These are phyloP conservation scores for Podarcis cretensis DNA, from an alignment of 2,113 vertebrate genomes.

Conservation along the genomic window DNA sequence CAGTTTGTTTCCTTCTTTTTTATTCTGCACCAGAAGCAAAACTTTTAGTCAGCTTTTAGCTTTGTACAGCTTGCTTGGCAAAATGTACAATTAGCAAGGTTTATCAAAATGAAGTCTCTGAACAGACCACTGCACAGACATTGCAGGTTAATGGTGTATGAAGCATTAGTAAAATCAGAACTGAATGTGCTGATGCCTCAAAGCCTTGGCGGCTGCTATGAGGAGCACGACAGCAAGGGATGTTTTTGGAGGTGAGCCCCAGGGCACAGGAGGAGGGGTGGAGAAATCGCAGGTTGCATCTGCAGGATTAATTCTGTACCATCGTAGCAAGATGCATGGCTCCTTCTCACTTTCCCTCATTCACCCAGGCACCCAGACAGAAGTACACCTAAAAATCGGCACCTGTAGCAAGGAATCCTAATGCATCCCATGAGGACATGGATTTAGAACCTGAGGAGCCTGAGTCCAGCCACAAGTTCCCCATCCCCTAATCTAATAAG, in stretches of 20 bases:
- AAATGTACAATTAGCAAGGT: not conserved
- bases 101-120: constrained; percentile 17
- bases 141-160: constrained; percentile 13
- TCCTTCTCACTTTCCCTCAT: not conserved
- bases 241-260: not conserved
- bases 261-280: not conserved
- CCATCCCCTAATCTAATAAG: not conserved
- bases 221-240: not conserved
- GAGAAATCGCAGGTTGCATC: not conserved
- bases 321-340: not conserved
- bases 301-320: not conserved
- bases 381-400: not conserved
- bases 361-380: not conserved
- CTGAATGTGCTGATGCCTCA: constrained; percentile 13
- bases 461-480: too few species aligned
- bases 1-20: not conserved
- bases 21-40: not conserved
- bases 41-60: not conserved
- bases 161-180: constrained; percentile 34
- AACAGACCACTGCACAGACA: constrained; percentile 20
- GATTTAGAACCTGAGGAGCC: too few species aligned
- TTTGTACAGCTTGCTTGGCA: constrained; percentile 18
- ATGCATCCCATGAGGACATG: not conserved
- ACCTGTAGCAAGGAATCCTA: not conserved
- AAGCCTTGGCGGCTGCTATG: constrained; percentile 27